phyloP scores from a whole-genome alignment of 1,140 invertebrate species.

The Cotesia typhae region DNA sequence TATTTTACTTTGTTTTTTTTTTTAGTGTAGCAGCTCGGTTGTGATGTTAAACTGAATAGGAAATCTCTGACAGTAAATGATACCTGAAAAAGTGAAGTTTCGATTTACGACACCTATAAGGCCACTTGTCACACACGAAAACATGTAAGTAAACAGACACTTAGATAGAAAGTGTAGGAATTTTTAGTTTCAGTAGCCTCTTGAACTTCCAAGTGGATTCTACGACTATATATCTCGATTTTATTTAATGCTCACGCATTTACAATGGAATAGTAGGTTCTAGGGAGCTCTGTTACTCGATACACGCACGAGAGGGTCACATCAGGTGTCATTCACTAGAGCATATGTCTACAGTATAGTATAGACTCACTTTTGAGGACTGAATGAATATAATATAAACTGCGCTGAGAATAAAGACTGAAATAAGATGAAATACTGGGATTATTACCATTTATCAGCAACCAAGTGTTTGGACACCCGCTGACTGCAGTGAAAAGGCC shows the following conservation, averaged over 20 bases:
- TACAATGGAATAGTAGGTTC: slow-evolving; percentile 17
- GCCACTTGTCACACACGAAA: slow-evolving; percentile 1
- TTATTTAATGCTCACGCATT: slow-evolving; percentile 6
- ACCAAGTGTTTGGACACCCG: slow-evolving; percentile 51
- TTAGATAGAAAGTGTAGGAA: neutral
- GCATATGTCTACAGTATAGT: neutral
- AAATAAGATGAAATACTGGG: slow-evolving; percentile 18
- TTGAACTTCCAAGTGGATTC: neutral
- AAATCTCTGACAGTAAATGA: neutral
- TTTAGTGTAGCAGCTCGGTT: too few relatives aligned
- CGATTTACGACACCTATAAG: neutral
- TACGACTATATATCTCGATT: neutral
- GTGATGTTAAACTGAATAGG: too few relatives aligned
- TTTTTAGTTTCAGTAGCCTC: neutral
- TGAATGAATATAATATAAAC: too few relatives aligned
- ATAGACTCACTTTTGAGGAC: neutral
- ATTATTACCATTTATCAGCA: slow-evolving; percentile 28
- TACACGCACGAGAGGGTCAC: slow-evolving; percentile 19
- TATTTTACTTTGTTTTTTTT: too few relatives aligned
- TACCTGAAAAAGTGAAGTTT: neutral
- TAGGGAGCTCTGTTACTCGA: slow-evolving; percentile 7
- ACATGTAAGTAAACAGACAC: slow-evolving; percentile 1
- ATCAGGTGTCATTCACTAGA: neutral
- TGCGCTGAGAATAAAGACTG: too few relatives aligned
- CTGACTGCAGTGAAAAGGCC: slow-evolving; percentile 39